phyloP scores from a whole-genome alignment of 2,888 invertebrate genomes.

The Drosophila helvetica region DNA sequence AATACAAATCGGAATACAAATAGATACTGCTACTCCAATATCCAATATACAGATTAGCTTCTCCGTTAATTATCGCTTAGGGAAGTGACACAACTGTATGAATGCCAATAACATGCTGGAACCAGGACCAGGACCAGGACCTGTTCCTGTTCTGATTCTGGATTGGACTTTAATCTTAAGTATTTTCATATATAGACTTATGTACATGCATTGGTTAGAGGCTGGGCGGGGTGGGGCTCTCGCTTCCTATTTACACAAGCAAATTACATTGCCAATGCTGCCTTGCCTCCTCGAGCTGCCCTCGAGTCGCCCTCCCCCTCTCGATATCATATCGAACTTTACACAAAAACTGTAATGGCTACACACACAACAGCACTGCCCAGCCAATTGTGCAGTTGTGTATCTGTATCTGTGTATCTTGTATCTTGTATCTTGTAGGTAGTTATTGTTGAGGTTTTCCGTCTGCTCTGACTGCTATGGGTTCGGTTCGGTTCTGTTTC shows the following conservation, averaged over 20 bases:
- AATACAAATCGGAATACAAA: slow-evolving; percentile 36
- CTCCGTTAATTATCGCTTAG: slow-evolving; percentile 11
- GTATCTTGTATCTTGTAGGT: slow-evolving; percentile 36
- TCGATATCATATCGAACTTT: slow-evolving; percentile 28
- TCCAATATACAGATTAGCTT: not conserved
- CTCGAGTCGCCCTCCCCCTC: slow-evolving; percentile 1
- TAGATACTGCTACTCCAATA: slow-evolving; percentile 5
- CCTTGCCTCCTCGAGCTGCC: too few relatives aligned
- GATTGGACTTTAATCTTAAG: slow-evolving; percentile 14
- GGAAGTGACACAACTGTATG: slow-evolving; percentile 50
- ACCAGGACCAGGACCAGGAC: slow-evolving; percentile 15
- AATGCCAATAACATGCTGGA: slow-evolving; percentile 50
- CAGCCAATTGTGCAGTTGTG: slow-evolving; percentile 13
- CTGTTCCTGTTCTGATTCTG: not conserved
- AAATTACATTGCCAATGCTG: slow-evolving; percentile 22
- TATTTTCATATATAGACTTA: slow-evolving; percentile 24
- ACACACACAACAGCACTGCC: not conserved
- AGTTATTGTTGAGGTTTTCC: slow-evolving; percentile 37
- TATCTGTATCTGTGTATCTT: slow-evolving; percentile 16
- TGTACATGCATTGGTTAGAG: slow-evolving; percentile 37
- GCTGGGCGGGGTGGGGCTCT: not conserved
- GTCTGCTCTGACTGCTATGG: slow-evolving; percentile 28
- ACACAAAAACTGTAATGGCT: slow-evolving; percentile 29
- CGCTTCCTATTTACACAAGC: slow-evolving; percentile 49
- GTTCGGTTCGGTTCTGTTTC: slow-evolving; percentile 18